phyloP scores from a whole-genome alignment of 2,797 vertebrate species.

The Hippopotamyrus pictus region DNA sequence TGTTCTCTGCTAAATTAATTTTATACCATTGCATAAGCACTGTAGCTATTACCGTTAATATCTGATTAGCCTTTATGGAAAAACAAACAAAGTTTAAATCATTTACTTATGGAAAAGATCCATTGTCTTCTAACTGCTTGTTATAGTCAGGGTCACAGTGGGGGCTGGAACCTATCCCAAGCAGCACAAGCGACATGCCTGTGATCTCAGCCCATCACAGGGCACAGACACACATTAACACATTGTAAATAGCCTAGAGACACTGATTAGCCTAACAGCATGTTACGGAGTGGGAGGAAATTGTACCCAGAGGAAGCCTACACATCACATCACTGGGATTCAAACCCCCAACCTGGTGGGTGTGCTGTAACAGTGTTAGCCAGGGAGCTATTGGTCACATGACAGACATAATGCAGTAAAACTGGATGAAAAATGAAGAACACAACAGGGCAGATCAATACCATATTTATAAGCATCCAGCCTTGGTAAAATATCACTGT shows the following conservation, averaged over 20 bases:
- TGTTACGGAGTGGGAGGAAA: background rate
- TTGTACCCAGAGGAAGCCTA: background rate
- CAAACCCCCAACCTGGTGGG: background rate
- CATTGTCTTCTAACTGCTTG: background rate
- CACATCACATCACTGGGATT: background rate
- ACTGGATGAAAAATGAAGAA: slow-evolving; percentile 12
- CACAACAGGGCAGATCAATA: background rate
- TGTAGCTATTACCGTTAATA: background rate
- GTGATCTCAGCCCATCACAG: background rate
- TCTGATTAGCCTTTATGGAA: background rate
- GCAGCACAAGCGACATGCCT: background rate
- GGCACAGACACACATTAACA: background rate
- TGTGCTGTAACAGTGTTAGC: background rate
- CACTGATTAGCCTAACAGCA: background rate
- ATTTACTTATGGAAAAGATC: background rate
- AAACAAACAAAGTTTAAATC: background rate
- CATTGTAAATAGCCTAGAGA: background rate
- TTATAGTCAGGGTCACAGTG: background rate
- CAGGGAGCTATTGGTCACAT: background rate
- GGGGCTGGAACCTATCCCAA: background rate
- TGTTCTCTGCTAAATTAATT: background rate
- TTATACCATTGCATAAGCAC: background rate
- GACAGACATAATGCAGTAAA: background rate
- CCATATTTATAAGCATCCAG: background rate
- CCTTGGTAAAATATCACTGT: background rate